Evolutionary conservation across 2,113 vertebrate species (phyloP).

Genomic region (Micronisus gabar): DNA sequence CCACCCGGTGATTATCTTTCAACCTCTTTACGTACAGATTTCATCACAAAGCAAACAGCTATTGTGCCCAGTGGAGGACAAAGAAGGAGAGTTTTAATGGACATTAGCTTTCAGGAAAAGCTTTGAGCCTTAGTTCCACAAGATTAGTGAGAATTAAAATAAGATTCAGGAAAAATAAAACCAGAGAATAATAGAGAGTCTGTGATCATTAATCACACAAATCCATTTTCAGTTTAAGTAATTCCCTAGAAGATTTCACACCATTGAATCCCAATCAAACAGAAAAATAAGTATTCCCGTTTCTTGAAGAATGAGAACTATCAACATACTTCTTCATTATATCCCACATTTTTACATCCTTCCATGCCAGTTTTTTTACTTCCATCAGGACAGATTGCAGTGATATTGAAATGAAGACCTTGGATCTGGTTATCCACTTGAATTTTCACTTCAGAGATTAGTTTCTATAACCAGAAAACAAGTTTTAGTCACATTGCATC

Average conservation of each 20-base stretch:
- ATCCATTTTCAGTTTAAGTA: constrained; percentile 30
- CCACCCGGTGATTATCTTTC: neutral
- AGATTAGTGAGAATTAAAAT: constrained; percentile 59
- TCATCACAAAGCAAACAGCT: constrained; percentile 5
- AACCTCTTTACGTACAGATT: constrained; percentile 9
- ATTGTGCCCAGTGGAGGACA: constrained; percentile 20
- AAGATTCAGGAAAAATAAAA: constrained; percentile 45
- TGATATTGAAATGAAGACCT: constrained; percentile 85
- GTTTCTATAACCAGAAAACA: constrained; percentile 77
- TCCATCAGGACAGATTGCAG: constrained; percentile 89
- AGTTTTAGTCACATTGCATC: constrained; percentile 3
- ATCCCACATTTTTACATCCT: constrained; percentile 86
- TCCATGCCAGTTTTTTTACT: constrained; percentile 74
- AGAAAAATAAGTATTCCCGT: constrained; percentile 36
- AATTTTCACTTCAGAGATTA: constrained; percentile 90
- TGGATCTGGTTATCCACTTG: constrained; percentile 86
- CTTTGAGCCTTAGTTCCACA: constrained; percentile 33
- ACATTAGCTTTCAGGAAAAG: constrained; percentile 20
- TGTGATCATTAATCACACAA: constrained; percentile 43
- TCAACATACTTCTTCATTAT: constrained; percentile 85
- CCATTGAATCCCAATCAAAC: constrained; percentile 15
- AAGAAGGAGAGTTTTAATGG: constrained; percentile 30
- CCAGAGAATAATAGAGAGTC: constrained; percentile 19
- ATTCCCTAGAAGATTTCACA: constrained; percentile 27
- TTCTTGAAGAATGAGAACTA: constrained; percentile 31